Base-by-base conservation (phyloP, 2,888 invertebrate genomes). In the Heliconius cydno region DNA sequence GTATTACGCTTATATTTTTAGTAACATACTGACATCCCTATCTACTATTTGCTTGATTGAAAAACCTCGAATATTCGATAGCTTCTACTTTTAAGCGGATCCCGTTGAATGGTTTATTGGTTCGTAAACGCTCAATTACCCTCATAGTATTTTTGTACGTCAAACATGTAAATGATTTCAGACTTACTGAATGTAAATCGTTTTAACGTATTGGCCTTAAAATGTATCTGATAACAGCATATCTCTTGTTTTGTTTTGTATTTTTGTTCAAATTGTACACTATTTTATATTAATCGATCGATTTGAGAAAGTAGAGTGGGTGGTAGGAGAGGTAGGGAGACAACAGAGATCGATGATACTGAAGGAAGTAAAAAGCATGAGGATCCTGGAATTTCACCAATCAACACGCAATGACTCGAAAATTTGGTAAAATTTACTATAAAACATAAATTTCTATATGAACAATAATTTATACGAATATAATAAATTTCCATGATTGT, bases 11-110 rank as follows among this genome's bases (percentile, higher is more conserved):
- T 38, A 41, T n/a, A 38, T 34, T 12, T 68, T 38, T 38, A 41
- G 68, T 12, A 66, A 38, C 28, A 46, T 7, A 12, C 79, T 82
- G 84, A 80, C 84, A 81, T 71, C 84, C 79, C 82, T 82, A 82
- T 84, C 84, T 84, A 79, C 85, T 85, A 88, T 89, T 88, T 86
- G 84, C 88, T 86, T 86, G 85, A 87, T 88, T 86, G 87, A 85
- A 83, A 84, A 85, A 83, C 83, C 80, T 79, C 34, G 79, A 82
- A 83, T 76, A 38, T 82, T 81, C 83, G 82, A 85, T 84, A 76
- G 83, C 73, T 74, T 81, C 78, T 75, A 78, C 78, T 77, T 84
- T 78, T 83, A 84, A 84, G 86, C 84, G 83, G 85, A 86, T 85
- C 84, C 41, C 83, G 76, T 77, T 85, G 83, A 86, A 86, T 86